phyloP scores from a whole-genome alignment of 1,140 invertebrate genomes.

The Drosophila seguyi region DNA sequence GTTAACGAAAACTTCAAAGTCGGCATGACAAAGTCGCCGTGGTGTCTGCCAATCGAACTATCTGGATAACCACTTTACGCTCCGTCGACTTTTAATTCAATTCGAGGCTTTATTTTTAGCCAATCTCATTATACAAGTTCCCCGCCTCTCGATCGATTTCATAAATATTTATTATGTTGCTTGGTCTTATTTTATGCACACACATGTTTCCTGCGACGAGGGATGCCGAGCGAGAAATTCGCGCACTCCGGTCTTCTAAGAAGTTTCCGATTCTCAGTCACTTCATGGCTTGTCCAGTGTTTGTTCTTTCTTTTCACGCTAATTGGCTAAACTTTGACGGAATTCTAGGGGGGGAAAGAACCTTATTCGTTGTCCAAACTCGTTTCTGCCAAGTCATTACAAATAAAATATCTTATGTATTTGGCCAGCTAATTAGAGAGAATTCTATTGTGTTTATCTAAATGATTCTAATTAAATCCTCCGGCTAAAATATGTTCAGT shows the following conservation, averaged over 20 bases:
- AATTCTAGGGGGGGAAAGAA: neutral
- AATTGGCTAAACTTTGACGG: conserved; percentile 11
- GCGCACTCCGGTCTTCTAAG: conserved; percentile 3
- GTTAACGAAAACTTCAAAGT: conserved; percentile 38
- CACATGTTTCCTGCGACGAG: conserved; percentile 52
- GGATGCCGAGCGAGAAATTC: conserved; percentile 30
- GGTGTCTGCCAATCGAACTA: conserved; percentile 46
- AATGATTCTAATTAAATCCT: conserved; percentile 14
- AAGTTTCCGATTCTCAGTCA: conserved; percentile 12
- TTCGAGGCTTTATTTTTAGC: conserved; percentile 48
- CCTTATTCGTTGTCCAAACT: neutral
- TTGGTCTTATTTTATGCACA: conserved; percentile 62
- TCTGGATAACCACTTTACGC: conserved; percentile 31
- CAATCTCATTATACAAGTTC: conserved; percentile 48
- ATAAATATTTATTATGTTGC: conserved; percentile 67
- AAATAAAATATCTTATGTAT: conserved; percentile 21
- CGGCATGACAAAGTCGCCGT: conserved; percentile 32
- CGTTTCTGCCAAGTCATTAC: conserved; percentile 13
- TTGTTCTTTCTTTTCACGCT: conserved; percentile 9
- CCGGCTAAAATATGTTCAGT: too few relatives aligned
- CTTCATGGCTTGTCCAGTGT: conserved; percentile 10
- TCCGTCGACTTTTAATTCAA: conserved; percentile 27
- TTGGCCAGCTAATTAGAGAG: conserved; percentile 6
- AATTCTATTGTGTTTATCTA: conserved; percentile 35
- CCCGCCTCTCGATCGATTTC: conserved; percentile 29